Percentiles rank a stretch among this genome's conserved stretches.
These are phyloP conservation scores for Artemia sinica DNA, from an alignment of 2,888 invertebrate species.

Conservation along the genomic window DNA sequence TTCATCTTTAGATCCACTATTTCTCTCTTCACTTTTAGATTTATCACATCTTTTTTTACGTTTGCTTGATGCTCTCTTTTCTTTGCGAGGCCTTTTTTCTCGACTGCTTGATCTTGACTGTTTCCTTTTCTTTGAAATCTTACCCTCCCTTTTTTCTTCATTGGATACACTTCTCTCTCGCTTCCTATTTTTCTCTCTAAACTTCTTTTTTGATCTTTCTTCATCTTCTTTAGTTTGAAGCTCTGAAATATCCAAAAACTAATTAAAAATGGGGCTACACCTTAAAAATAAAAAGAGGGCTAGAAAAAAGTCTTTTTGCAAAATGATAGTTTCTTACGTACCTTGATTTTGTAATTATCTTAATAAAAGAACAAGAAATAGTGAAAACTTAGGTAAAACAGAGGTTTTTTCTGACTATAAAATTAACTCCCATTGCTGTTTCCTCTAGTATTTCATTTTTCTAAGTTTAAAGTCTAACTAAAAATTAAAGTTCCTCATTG, in stretches of 20 bases:
- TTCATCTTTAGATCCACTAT: background rate
- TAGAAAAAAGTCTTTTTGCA: background rate
- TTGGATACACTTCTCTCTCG: background rate
- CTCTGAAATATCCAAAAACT: background rate
- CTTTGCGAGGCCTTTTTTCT: slow-evolving; percentile 3
- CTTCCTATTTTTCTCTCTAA: background rate
- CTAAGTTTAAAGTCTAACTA: too few relatives aligned
- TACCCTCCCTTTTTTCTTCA: background rate
- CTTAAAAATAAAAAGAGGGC: background rate
- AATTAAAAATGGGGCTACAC: background rate
- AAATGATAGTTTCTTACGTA: too few relatives aligned
- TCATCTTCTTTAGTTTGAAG: background rate
- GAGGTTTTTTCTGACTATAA: too few relatives aligned
- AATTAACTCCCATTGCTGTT: too few relatives aligned
- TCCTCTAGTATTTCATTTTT: too few relatives aligned
- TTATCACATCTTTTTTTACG: slow-evolving; percentile 18
- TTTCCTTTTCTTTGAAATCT: background rate
- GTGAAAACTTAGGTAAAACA: too few relatives aligned
- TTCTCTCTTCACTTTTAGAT: slow-evolving; percentile 15
- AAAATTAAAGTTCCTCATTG: too few relatives aligned
- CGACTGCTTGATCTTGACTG: background rate
- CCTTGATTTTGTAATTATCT: too few relatives aligned
- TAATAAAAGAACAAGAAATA: too few relatives aligned
- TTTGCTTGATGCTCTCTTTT: slow-evolving; percentile 15
- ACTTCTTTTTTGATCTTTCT: background rate